A percentile compares a stretch with the other conserved stretches of the same genome.
These are phyloP conservation scores for Cistogaster globosa DNA, from an alignment of 2,888 invertebrate genomes.

Conservation along the genomic window DNA sequence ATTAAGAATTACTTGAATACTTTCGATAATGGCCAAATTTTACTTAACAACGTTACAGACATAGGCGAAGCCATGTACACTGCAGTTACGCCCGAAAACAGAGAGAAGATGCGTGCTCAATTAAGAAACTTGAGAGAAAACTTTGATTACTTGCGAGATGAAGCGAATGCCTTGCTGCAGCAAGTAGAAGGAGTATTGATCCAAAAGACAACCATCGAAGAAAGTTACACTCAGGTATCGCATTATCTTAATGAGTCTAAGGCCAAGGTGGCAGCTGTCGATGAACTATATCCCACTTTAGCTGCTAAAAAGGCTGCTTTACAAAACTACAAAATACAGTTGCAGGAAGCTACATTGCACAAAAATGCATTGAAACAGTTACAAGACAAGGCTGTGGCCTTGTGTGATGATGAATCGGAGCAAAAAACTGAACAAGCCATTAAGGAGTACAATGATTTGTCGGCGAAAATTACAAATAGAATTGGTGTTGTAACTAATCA, in stretches of 20 bases:
- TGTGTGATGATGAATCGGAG: conserved; percentile 91
- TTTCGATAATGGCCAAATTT: conserved; percentile 90
- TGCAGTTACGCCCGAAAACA: conserved; percentile 92
- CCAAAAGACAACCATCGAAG: conserved; percentile 96
- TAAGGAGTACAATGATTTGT: conserved; percentile 88
- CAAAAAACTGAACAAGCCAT: conserved; percentile 89
- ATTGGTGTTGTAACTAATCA: conserved; percentile 88
- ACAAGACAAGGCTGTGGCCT: conserved; percentile 90
- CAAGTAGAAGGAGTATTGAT: conserved; percentile 94
- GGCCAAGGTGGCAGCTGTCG: conserved; percentile 88
- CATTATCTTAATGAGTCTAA: conserved; percentile 93
- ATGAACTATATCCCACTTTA: conserved; percentile 90
- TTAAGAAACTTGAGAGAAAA: conserved; percentile 90
- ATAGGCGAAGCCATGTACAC: conserved; percentile 94
- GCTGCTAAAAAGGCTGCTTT: conserved; percentile 94
- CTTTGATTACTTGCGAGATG: conserved; percentile 93
- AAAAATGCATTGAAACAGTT: conserved; percentile 92
- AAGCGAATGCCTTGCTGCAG: conserved; percentile 92
- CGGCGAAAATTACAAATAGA: conserved; percentile 87
- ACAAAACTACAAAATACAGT: conserved; percentile 90
- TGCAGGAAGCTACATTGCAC: conserved; percentile 94
- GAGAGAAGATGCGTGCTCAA: conserved; percentile 92
- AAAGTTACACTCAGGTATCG: conserved; percentile 93
- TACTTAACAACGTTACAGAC: conserved; percentile 91
- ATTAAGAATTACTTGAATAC: conserved; percentile 85